These are phyloP conservation scores for Eupithecia vulgata DNA, from an alignment of 2,888 invertebrate species.

Conservation along the genomic window DNA sequence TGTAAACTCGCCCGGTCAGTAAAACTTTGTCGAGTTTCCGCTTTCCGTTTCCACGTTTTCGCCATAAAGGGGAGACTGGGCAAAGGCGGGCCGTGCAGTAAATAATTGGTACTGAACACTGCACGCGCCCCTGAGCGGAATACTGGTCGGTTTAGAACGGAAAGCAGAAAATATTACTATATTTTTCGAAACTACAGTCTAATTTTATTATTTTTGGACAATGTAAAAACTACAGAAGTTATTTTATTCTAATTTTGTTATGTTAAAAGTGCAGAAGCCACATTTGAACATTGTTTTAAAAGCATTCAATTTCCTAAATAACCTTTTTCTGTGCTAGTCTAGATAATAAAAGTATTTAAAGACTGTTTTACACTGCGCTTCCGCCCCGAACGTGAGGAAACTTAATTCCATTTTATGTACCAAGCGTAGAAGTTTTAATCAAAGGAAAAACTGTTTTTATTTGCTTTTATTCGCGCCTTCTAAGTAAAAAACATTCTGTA, in stretches of 20 bases:
- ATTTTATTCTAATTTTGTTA: neutral
- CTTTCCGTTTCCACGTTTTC: conserved; percentile 11
- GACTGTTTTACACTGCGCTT: conserved; percentile 11
- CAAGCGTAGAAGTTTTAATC: conserved; percentile 12
- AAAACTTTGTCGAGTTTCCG: conserved; percentile 17
- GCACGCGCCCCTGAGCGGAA: conserved; percentile 31
- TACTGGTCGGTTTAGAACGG: conserved; percentile 29
- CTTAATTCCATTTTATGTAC: conserved; percentile 14
- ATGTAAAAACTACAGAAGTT: conserved; percentile 4
- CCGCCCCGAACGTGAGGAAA: conserved; percentile 4
- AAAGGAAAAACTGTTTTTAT: conserved; percentile 11
- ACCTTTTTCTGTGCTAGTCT: conserved; percentile 18
- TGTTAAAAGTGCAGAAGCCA: neutral
- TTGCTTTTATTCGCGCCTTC: conserved; percentile 4
- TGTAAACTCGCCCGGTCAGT: conserved; percentile 14
- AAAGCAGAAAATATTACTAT: conserved; percentile 25
- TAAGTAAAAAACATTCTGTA: neutral
- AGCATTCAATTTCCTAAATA: conserved; percentile 9
- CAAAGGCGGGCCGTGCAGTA: conserved; percentile 22
- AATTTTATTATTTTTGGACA: conserved; percentile 17
- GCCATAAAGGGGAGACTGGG: conserved; percentile 22
- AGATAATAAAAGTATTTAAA: conserved; percentile 11
- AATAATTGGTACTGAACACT: conserved; percentile 31
- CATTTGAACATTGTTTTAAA: conserved; percentile 16
- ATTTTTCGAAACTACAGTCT: conserved; percentile 8